Conservation (phyloP, 1,140 invertebrate genomes). For the Calosoma granatense region DNA sequence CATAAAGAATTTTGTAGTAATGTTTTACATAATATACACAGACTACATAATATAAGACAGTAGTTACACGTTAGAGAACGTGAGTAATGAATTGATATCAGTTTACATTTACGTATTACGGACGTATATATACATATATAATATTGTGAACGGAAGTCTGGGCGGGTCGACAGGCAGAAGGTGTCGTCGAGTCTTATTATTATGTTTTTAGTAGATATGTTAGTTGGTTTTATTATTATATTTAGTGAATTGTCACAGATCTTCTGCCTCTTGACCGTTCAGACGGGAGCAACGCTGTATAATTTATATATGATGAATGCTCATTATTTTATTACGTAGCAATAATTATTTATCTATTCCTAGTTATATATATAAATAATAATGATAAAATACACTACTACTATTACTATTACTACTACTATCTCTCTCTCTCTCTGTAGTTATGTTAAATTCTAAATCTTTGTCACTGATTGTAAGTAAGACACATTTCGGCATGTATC, state of each 20-base stretch:
- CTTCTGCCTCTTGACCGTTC: slow-evolving; percentile 35
- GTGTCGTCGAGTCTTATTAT: too few species aligned
- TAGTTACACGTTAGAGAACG: too few species aligned
- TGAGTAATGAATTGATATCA: too few species aligned
- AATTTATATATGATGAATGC: slow-evolving; percentile 35
- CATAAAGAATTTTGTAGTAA: too few species aligned
- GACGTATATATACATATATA: slow-evolving; percentile 25
- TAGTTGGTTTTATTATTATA: slow-evolving; percentile 12
- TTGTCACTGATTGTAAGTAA: too few species aligned
- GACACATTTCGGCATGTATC: too few species aligned
- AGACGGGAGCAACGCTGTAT: slow-evolving; percentile 32
- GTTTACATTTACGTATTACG: background rate
- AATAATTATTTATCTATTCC: slow-evolving; percentile 21
- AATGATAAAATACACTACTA: too few species aligned
- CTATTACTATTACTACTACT: too few species aligned
- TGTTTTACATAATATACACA: too few species aligned
- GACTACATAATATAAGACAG: too few species aligned
- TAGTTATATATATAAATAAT: slow-evolving; percentile 5
- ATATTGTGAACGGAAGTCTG: slow-evolving; percentile 29
- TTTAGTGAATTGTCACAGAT: slow-evolving; percentile 10
- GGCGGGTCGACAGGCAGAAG: slow-evolving; percentile 32
- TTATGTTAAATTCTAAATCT: too few species aligned
- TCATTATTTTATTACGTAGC: slow-evolving; percentile 36
- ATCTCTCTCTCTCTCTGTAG: too few species aligned
- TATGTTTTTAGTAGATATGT: slow-evolving; percentile 15